These are phyloP conservation scores for Oncopeltus fasciatus DNA, from an alignment of 1,140 invertebrate species.

Conservation along the genomic window DNA sequence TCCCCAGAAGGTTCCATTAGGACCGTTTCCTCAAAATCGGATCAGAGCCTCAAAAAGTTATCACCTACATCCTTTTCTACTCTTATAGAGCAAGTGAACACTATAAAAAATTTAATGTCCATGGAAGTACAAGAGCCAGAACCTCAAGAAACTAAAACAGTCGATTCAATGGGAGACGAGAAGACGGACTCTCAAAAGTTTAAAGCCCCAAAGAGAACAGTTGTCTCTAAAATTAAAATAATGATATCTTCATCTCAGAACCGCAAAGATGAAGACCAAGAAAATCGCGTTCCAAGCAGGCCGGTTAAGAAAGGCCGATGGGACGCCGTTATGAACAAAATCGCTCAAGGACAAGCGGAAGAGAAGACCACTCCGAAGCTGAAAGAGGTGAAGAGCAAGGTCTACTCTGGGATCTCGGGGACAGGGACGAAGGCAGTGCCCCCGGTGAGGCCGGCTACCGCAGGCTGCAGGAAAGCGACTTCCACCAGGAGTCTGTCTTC, in stretches of 20 bases:
- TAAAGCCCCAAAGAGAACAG: constrained; percentile 59
- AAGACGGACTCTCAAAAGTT: constrained; percentile 40
- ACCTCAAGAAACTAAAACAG: constrained; percentile 25
- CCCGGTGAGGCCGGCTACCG: background rate
- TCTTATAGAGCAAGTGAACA: constrained; percentile 24
- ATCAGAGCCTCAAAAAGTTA: constrained; percentile 29
- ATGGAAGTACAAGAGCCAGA: constrained; percentile 26
- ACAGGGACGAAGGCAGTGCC: background rate
- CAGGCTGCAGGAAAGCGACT: constrained; percentile 2
- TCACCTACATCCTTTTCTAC: constrained; percentile 22
- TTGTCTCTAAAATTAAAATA: constrained; percentile 55
- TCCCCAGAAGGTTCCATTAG: constrained; percentile 22
- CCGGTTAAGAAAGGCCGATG: constrained; percentile 36
- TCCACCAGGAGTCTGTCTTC: constrained; percentile 17
- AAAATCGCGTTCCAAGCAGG: constrained; percentile 24
- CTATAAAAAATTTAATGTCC: constrained; percentile 24
- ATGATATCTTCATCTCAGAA: constrained; percentile 39
- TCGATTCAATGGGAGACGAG: constrained; percentile 4
- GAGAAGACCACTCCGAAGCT: constrained; percentile 42
- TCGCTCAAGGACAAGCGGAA: constrained; percentile 52
- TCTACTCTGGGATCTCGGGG: constrained; percentile 30
- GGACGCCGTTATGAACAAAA: constrained; percentile 70
- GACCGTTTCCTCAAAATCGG: constrained; percentile 24
- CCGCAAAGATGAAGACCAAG: constrained; percentile 32
- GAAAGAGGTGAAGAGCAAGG: constrained; percentile 69